phyloP scores from a whole-genome alignment of 2,113 vertebrate genomes.

The Amphiprion ocellaris region DNA sequence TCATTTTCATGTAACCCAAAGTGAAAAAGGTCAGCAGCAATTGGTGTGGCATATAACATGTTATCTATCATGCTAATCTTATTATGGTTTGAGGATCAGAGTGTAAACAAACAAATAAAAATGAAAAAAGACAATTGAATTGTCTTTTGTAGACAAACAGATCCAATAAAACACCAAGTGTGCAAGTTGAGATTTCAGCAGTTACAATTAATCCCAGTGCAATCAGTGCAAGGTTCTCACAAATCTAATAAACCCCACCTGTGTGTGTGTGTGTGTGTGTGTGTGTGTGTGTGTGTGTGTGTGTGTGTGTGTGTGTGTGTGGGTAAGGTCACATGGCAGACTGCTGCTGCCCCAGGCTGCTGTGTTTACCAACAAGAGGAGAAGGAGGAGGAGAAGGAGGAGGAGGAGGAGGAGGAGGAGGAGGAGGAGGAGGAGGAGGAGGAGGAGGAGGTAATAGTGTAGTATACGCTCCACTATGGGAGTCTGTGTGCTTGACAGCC shows the following conservation, averaged over 20 bases:
- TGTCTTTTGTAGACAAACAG: too few species aligned
- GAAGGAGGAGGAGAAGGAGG: conserved; percentile 26
- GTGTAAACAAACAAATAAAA: too few species aligned
- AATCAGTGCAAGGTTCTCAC: too few species aligned
- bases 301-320: conserved; percentile 12
- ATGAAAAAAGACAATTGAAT: too few species aligned
- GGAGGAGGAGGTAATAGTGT: conserved; percentile 45
- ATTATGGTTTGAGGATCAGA: too few species aligned
- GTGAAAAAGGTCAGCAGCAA: too few species aligned
- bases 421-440: conserved; percentile 1
- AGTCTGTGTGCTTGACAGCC: conserved; percentile 44
- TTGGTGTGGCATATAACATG: too few species aligned
- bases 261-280: conserved; percentile 8
- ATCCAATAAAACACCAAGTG: too few species aligned
- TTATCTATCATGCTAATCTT: too few species aligned
- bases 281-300: conserved; percentile 16
- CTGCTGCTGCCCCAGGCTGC: conserved; percentile 63
- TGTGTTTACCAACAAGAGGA: conserved; percentile 75
- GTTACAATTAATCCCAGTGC: too few species aligned
- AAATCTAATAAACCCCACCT: background rate
- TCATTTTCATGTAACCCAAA: too few species aligned
- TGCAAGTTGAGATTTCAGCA: too few species aligned
- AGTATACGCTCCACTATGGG: conserved; percentile 52
- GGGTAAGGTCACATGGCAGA: conserved; percentile 65
- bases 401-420: conserved; percentile 32